Conservation (phyloP, 2,797 vertebrate genomes). For the Danio kyathit region DNA sequence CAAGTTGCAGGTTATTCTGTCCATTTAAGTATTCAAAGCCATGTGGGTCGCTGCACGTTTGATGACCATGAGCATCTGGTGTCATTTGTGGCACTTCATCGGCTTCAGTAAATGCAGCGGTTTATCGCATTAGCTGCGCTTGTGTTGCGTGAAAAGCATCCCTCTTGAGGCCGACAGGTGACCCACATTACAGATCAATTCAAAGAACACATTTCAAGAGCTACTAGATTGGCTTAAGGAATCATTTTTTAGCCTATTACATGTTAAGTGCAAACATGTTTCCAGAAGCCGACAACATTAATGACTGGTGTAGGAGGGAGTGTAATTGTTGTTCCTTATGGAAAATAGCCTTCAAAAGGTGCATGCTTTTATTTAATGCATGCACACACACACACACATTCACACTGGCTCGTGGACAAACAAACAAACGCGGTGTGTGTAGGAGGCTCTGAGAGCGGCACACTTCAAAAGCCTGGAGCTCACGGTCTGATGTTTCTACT, state of each 20-base stretch:
- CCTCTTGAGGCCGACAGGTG: neutral
- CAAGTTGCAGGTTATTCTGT: neutral
- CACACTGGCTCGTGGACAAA: neutral
- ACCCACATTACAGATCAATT: conserved; percentile 4
- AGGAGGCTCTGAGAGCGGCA: conserved; percentile 30
- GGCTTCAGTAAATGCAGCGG: neutral
- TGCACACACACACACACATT: neutral
- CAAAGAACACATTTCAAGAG: neutral
- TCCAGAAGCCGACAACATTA: conserved; percentile 16
- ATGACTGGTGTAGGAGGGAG: conserved; percentile 16
- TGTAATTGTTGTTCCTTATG: conserved; percentile 26
- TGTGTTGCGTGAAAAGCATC: neutral
- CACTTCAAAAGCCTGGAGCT: conserved; percentile 51
- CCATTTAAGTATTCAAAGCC: neutral
- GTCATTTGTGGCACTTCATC: neutral
- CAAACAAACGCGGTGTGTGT: neutral
- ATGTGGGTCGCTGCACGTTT: neutral
- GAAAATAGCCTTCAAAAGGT: conserved; percentile 12
- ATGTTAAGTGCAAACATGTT: conserved; percentile 29
- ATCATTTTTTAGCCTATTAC: neutral
- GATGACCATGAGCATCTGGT: neutral
- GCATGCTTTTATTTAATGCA: conserved; percentile 18
- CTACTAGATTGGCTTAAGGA: conserved; percentile 9
- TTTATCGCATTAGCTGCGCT: conserved; percentile 4
- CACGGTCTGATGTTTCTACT: conserved; percentile 30